Evolutionary conservation across 2,888 invertebrate species (phyloP), one percentile per base, ranked within the genome.

Genomic region (Eucriotettix oculatus): DNA sequence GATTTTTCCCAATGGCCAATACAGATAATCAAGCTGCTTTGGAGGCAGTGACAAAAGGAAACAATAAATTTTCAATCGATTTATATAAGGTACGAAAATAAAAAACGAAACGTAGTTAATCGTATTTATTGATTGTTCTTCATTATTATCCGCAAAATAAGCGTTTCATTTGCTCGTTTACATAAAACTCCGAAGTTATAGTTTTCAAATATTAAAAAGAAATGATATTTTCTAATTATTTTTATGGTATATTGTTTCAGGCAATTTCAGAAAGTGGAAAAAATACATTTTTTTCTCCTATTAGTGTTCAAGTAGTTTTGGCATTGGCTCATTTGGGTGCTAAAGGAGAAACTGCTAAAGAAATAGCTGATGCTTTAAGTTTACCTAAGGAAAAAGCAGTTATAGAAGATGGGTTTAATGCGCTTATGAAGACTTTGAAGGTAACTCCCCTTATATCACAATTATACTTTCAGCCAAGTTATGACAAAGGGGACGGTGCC

Each of bases 261-360:
- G 29, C 29, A 29, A 5, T 29, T 5, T 29, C 29, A 29, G 29
- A 29, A 29, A 29, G 29, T 29, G 29, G 29, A 29, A 29, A 29
- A 29, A 75, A 75, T 65, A 66, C 74, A 1, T 70, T 75, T 62
- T 73, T 73, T 64, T 75, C 75, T 0, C 75, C 75, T 1, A 68
- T 74, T 16, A 75, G 75, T 63, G 70, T 70, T 10, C 74, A 75
- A 64, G 70, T 72, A 10, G 70, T 73, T 10, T 67, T 75, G 5
- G 68, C 74, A 1, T 66, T 75, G 67, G 70, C 71, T 3, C 71
- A 71, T 52, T 72, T 73, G 63, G 75, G 75, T 0, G 69, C 74
- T 11, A 67, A 59, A 16, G 73, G 71, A 1, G 56, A 66, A 29
- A 74, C 74, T 2, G 67, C 68, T 10, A 62, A 68, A 42, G 68